Evolutionary conservation across 2,888 invertebrate genomes (phyloP), one percentile per base, ranked within the genome.

Genomic region (Nemapogon koenigi): DNA sequence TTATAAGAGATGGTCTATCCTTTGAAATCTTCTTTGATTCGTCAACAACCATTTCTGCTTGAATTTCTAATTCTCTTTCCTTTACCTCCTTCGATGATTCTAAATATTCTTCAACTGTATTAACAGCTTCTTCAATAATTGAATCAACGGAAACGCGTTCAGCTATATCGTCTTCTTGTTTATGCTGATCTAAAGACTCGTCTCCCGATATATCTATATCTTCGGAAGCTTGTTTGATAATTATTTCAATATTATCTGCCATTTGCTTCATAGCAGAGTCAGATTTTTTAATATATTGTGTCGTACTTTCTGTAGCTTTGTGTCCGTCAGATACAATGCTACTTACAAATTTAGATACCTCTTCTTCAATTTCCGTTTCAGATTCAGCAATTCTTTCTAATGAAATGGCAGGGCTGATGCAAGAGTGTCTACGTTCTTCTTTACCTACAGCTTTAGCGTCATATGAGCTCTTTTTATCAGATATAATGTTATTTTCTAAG

Each of bases 261-360:
- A 78, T 78, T 59, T 78, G 67, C 49, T 78, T 78, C 76, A 78
- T 78, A 4, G 76, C 63, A 2, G 78, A 78, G 42, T 78, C 78
- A 2, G 78, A 78, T 52, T 76, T 78, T 41, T 76, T 76, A 42
- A 78, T 53, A 43, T 63, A 66, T 22, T 18, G 11, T 32, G 49
- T 41, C 42, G 49, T 50, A 3, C 37, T 43, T 43, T 62, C 58
- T 16, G 48, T 44, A 16, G 49, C 38, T 38, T 53, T 52, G 13
- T 47, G 45, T 19, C 42, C 49, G 38, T 56, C 51, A 13, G 43
- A 32, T 16, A 50, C 41, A 33, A 49, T 40, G 10, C 45, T 47
- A 15, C 41, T 43, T 3, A 44, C 41, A 28, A 42, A 26, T 42
- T 62, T 65, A 6, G 51, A 45, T 15, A 47, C 47, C 49, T 78